Evolutionary conservation across 2,888 invertebrate genomes (phyloP).

Genomic region (Dastarcus helophoroides): DNA sequence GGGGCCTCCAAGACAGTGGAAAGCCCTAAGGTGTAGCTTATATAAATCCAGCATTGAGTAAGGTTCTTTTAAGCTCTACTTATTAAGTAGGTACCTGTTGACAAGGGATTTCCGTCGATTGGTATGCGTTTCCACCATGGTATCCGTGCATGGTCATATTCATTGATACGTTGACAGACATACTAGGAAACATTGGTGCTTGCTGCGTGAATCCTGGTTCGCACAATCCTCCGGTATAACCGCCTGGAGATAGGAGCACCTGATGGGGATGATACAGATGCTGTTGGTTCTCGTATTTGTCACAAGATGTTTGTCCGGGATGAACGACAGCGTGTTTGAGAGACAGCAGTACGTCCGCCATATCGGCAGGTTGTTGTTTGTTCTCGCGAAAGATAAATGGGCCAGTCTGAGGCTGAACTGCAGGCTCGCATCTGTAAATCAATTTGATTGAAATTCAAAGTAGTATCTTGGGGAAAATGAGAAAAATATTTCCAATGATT

Average conservation of each 20-base stretch:
- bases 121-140: slow-evolving; percentile 25
- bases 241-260: slow-evolving; percentile 53
- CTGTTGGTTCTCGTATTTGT: slow-evolving; percentile 21
- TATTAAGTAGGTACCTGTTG: background rate
- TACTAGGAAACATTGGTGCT: slow-evolving; percentile 69
- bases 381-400: slow-evolving; percentile 17
- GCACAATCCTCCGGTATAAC: slow-evolving; percentile 27
- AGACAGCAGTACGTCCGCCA: slow-evolving; percentile 80
- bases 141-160: slow-evolving; percentile 94
- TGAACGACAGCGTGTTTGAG: slow-evolving; percentile 81
- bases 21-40: too few species aligned
- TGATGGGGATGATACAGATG: slow-evolving; percentile 31
- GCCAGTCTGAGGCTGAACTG: too few species aligned
- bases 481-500: too few species aligned
- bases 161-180: slow-evolving; percentile 96
- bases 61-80: too few species aligned
- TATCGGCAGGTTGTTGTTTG: slow-evolving; percentile 40
- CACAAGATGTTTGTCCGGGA: slow-evolving; percentile 44
- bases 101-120: background rate
- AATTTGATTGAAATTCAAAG: too few species aligned
- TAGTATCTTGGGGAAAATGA: too few species aligned
- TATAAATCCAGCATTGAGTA: too few species aligned
- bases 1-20: too few species aligned
- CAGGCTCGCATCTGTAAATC: too few species aligned
- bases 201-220: slow-evolving; percentile 20